A percentile compares a stretch with the other conserved stretches of the same genome.
Conservation (phyloP, 2,113 vertebrate genomes). For the Xenopus borealis region DNA sequence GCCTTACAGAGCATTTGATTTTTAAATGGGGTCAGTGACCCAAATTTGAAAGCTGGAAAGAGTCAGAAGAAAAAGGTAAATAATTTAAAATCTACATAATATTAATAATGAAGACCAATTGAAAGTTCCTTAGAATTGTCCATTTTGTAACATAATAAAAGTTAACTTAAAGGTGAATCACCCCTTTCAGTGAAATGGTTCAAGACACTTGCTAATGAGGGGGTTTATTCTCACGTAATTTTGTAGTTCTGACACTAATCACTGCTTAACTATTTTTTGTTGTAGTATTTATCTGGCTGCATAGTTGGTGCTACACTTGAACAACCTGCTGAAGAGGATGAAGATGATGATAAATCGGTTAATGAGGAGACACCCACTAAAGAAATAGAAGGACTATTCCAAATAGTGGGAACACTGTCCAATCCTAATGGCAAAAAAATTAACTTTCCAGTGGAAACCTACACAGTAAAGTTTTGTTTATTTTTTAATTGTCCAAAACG, state of each 20-base stretch:
- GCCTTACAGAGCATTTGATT: too few relatives aligned
- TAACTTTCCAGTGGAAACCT: slow-evolving; percentile 63
- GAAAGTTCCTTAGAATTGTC: too few relatives aligned
- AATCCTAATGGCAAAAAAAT: slow-evolving; percentile 23
- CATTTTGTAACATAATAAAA: too few relatives aligned
- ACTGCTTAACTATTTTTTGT: slow-evolving; percentile 8
- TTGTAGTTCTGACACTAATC: background rate
- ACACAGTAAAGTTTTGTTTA: slow-evolving; percentile 65
- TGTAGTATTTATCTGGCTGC: slow-evolving; percentile 73
- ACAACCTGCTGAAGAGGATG: slow-evolving; percentile 57
- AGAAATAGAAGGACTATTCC: slow-evolving; percentile 58
- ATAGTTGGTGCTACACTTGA: slow-evolving; percentile 60
- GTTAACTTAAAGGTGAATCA: too few relatives aligned
- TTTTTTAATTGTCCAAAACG: background rate
- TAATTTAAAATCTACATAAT: too few relatives aligned
- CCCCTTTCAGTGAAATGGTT: too few relatives aligned
- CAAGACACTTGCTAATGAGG: too few relatives aligned
- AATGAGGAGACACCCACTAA: slow-evolving; percentile 2
- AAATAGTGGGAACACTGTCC: slow-evolving; percentile 78
- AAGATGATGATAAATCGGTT: slow-evolving; percentile 43
- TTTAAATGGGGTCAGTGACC: too few relatives aligned
- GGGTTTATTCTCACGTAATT: too few relatives aligned
- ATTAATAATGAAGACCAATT: too few relatives aligned
- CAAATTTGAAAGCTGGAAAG: too few relatives aligned
- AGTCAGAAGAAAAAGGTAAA: too few relatives aligned